A percentile compares a stretch with the other conserved stretches of the same genome.
phyloP scores from a whole-genome alignment of 2,888 invertebrate species.

The Apodemia hepburni region DNA sequence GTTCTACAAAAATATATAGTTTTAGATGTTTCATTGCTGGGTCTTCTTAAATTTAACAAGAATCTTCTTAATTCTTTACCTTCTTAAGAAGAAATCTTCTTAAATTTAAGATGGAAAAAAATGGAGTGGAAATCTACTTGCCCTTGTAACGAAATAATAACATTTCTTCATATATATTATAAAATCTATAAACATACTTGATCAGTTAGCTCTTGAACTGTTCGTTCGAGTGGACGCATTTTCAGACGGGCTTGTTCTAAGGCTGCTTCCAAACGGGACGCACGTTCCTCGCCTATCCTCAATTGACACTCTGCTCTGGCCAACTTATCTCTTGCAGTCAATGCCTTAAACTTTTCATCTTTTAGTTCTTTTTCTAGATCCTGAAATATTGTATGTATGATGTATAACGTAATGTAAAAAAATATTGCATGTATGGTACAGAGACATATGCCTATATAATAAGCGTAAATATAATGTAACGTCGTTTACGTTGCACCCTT shows the following conservation, averaged over 20 bases:
- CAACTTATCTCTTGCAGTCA: constrained; percentile 45
- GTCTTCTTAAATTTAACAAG: too few species aligned
- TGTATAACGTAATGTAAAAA: too few species aligned
- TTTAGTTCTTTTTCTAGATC: constrained; percentile 61
- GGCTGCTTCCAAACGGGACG: constrained; percentile 47
- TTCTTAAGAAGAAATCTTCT: too few species aligned
- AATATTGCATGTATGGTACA: neutral
- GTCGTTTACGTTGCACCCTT: neutral
- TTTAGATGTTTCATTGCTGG: too few species aligned
- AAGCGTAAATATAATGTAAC: neutral
- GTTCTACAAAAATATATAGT: constrained; percentile 41
- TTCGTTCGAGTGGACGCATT: constrained; percentile 46
- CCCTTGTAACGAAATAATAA: neutral
- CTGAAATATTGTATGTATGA: constrained; percentile 35
- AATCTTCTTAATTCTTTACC: too few species aligned
- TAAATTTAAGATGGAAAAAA: too few species aligned
- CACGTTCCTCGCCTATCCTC: constrained; percentile 48
- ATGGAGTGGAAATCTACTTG: too few species aligned
- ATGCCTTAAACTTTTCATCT: constrained; percentile 52
- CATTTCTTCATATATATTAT: neutral
- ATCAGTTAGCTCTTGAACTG: constrained; percentile 50
- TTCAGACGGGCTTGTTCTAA: constrained; percentile 49
- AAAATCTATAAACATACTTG: constrained; percentile 44
- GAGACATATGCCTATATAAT: too few species aligned
- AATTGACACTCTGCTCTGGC: constrained; percentile 50